Conservation (phyloP, 1,140 invertebrate species). For the Goniozus legneri region DNA sequence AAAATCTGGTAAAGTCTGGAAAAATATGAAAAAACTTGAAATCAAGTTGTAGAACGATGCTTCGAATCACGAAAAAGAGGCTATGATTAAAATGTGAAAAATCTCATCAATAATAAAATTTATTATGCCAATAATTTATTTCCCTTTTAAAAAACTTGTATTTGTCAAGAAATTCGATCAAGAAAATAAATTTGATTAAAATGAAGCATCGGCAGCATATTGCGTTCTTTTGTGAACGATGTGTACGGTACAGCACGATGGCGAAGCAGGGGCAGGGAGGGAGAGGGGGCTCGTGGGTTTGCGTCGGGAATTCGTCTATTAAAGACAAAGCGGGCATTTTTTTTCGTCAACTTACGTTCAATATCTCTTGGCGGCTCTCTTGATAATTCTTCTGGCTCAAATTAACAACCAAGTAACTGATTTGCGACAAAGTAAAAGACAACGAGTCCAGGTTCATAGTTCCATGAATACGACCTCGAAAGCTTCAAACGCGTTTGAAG, state of each 20-base stretch:
- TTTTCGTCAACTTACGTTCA: slow-evolving; percentile 58
- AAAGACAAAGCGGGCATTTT: no score
- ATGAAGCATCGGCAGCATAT: slow-evolving; percentile 22
- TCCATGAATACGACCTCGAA: slow-evolving; percentile 82
- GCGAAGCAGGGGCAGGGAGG: slow-evolving; percentile 13
- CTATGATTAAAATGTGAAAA: no score
- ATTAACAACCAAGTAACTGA: slow-evolving; percentile 93
- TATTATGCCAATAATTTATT: no score
- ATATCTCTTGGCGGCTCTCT: slow-evolving; percentile 77
- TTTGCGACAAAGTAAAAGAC: slow-evolving; percentile 96
- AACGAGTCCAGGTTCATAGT: slow-evolving; percentile 98
- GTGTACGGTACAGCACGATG: slow-evolving; percentile 12
- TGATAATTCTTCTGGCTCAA: slow-evolving; percentile 94
- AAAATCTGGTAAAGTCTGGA: no score
- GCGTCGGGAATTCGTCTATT: background rate
- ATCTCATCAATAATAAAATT: no score
- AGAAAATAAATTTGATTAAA: no score
- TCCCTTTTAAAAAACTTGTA: no score
- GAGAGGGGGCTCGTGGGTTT: slow-evolving; percentile 8
- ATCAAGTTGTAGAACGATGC: no score
- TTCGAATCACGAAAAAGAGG: no score
- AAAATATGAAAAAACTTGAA: no score
- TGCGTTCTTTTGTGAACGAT: slow-evolving; percentile 17
- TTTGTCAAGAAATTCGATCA: no score
- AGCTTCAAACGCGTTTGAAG: slow-evolving; percentile 82